These are phyloP conservation scores for Papilio dardanus DNA, from an alignment of 1,140 invertebrate species.

Conservation along the genomic window DNA sequence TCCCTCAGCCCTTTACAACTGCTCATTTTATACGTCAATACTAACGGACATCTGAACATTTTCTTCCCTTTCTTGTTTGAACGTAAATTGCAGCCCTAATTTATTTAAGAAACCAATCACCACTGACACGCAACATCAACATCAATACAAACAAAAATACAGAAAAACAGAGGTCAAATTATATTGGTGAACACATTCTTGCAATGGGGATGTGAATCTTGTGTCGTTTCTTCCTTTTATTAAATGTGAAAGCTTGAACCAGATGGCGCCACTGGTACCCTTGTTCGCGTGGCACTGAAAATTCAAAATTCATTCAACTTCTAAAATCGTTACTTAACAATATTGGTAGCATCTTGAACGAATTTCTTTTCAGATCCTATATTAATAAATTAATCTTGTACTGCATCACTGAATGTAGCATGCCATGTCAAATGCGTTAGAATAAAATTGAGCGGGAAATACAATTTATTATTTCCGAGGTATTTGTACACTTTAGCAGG, in stretches of 20 bases:
- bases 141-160: conserved; percentile 34
- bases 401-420: not conserved
- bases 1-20: conserved; percentile 74
- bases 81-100: conserved; percentile 68
- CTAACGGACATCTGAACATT: conserved; percentile 68
- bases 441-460: conserved; percentile 21
- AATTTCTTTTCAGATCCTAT: not conserved
- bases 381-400: not conserved
- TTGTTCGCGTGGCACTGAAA: not conserved
- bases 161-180: conserved; percentile 44
- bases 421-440: not conserved
- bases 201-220: conserved; percentile 63
- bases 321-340: not conserved
- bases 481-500: not conserved
- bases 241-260: conserved; percentile 48
- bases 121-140: conserved; percentile 40
- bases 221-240: conserved; percentile 58
- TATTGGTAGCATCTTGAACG: not conserved
- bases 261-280: conserved; percentile 48
- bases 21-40: conserved; percentile 76
- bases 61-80: conserved; percentile 76
- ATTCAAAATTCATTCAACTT: conserved; percentile 20
- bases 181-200: conserved; percentile 54
- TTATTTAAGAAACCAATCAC: conserved; percentile 45
- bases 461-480: not conserved